A percentile compares a stretch with the other conserved stretches of the same genome.
These are phyloP conservation scores for Nebria ingens DNA, from an alignment of 1,140 invertebrate species.

Conservation along the genomic window DNA sequence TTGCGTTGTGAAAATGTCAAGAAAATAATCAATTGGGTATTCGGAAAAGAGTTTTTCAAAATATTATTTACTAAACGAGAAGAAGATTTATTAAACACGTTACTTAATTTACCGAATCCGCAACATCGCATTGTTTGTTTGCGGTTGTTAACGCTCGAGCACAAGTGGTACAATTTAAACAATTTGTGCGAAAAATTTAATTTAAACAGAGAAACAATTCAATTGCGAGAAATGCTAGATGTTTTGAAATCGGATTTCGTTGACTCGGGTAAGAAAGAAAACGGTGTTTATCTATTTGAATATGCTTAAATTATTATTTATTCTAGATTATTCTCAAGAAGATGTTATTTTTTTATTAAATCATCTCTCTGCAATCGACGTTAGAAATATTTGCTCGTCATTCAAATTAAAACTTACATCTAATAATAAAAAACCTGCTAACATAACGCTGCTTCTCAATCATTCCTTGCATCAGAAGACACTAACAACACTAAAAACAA, in stretches of 20 bases:
- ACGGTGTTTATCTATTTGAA: too few species aligned
- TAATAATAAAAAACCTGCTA: background rate
- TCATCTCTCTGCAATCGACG: background rate
- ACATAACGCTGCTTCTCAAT: background rate
- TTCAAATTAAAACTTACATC: slow-evolving; percentile 2
- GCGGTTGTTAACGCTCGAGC: background rate
- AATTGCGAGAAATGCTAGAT: background rate
- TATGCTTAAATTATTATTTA: too few species aligned
- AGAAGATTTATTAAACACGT: background rate
- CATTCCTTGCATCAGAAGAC: background rate
- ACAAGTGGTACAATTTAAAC: background rate
- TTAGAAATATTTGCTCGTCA: background rate
- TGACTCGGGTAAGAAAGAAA: too few species aligned
- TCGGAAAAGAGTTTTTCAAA: background rate
- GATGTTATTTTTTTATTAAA: background rate
- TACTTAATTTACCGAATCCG: background rate
- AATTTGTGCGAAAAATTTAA: background rate
- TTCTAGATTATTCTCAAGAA: background rate
- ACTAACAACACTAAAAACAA: background rate
- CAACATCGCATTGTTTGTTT: background rate
- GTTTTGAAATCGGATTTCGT: background rate
- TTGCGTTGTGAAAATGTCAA: background rate
- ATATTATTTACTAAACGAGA: slow-evolving; percentile 2
- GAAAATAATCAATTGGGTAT: background rate
- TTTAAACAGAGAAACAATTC: background rate